Conservation (phyloP, 2,888 invertebrate species). For the Tenthredo mesomela region DNA sequence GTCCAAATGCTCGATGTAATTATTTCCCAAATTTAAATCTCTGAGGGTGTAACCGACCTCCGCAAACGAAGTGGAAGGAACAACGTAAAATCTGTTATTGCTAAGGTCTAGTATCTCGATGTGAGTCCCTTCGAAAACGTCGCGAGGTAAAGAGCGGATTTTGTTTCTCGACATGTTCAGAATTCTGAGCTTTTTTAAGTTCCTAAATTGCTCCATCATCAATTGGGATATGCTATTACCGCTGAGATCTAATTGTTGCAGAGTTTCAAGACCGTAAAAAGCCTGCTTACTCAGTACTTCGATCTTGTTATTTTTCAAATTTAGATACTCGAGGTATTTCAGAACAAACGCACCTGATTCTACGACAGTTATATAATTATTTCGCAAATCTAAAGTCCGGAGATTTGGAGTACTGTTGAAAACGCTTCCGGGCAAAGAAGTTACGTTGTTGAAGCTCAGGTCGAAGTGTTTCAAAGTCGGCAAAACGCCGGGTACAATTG, state of each 20-base stretch:
- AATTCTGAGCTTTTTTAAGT: slow-evolving; percentile 86
- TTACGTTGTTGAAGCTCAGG: slow-evolving; percentile 90
- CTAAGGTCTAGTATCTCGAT: slow-evolving; percentile 90
- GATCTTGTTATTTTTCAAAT: slow-evolving; percentile 87
- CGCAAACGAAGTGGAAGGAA: slow-evolving; percentile 88
- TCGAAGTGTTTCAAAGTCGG: slow-evolving; percentile 87
- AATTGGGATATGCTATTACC: slow-evolving; percentile 88
- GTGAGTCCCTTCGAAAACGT: slow-evolving; percentile 89
- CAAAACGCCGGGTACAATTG: slow-evolving; percentile 75
- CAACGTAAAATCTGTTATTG: slow-evolving; percentile 88
- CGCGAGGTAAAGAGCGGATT: slow-evolving; percentile 87
- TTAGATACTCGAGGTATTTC: slow-evolving; percentile 84
- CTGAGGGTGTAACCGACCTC: slow-evolving; percentile 90
- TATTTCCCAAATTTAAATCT: slow-evolving; percentile 88
- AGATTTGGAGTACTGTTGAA: slow-evolving; percentile 87
- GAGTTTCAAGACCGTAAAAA: slow-evolving; percentile 86
- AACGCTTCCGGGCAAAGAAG: slow-evolving; percentile 83
- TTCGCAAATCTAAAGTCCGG: slow-evolving; percentile 88
- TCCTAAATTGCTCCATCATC: slow-evolving; percentile 89
- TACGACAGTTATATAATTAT: slow-evolving; percentile 89
- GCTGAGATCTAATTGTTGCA: slow-evolving; percentile 90
- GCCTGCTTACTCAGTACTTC: slow-evolving; percentile 86
- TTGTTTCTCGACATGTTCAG: slow-evolving; percentile 87
- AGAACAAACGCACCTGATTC: slow-evolving; percentile 88
- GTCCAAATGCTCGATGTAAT: slow-evolving; percentile 92